Conservation (phyloP, 2,888 invertebrate species). For the Frankliniella intonsa region DNA sequence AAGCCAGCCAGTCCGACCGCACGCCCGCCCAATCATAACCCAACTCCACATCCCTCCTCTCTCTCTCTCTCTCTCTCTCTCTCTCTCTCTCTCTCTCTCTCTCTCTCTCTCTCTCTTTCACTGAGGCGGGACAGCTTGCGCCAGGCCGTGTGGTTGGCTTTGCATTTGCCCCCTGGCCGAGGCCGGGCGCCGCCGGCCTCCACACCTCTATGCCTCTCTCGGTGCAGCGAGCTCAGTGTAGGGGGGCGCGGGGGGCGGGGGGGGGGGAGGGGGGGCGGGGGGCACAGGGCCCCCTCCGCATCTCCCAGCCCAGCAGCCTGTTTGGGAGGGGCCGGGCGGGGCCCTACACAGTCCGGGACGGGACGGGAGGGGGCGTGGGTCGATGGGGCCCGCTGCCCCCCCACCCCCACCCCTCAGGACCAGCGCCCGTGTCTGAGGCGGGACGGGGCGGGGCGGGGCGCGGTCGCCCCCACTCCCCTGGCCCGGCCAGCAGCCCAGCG, state of each 20-base stretch:
- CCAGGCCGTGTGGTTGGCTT: not conserved
- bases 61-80: no score
- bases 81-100: no score
- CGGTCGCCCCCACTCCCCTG: not conserved
- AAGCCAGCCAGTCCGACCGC: no score
- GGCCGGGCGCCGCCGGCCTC: not conserved
- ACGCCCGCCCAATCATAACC: no score
- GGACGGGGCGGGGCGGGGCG: not conserved
- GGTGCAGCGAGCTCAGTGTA: not conserved
- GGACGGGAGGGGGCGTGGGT: not conserved
- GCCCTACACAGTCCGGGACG: not conserved
- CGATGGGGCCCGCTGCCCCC: not conserved
- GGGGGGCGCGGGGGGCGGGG: not conserved
- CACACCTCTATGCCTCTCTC: not conserved
- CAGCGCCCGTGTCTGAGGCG: not conserved
- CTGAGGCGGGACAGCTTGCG: not conserved
- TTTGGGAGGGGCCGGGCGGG: not conserved
- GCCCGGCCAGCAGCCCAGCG: not conserved
- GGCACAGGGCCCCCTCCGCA: not conserved
- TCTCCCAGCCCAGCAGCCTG: slow-evolving; percentile 3
- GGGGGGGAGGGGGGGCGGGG: not conserved
- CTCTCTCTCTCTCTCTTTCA: no score
- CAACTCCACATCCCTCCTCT: no score
- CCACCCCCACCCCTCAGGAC: not conserved
- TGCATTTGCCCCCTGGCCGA: not conserved